Evolutionary conservation across 2,888 invertebrate species (phyloP).

Genomic region (Tanytarsus gracilentus): DNA sequence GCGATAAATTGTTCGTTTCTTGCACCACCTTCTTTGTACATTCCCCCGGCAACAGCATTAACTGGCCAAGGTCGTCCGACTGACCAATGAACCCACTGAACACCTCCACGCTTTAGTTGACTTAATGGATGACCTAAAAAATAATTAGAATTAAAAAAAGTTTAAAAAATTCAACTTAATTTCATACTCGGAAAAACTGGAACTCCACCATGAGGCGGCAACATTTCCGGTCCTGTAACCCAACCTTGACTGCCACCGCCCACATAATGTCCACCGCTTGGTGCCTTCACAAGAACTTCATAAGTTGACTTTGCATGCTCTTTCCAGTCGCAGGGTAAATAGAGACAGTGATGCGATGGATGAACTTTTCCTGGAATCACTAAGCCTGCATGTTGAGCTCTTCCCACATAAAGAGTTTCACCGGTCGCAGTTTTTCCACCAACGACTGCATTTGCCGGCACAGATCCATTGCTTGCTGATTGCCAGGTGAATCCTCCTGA

Average conservation of each 20-base stretch:
- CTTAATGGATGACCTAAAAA: too few relatives aligned
- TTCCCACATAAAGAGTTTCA: constrained; percentile 47
- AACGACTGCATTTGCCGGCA: constrained; percentile 45
- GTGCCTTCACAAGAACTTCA: not conserved
- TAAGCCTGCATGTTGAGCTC: constrained; percentile 45
- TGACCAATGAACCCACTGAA: not conserved
- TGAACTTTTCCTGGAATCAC: constrained; percentile 46
- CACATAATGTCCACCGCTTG: not conserved
- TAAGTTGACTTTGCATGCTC: constrained; percentile 1
- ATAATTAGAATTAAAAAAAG: too few relatives aligned
- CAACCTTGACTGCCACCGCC: too few relatives aligned
- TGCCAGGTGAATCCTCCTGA: constrained; percentile 47
- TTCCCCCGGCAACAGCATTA: not conserved
- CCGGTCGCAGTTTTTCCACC: constrained; percentile 46
- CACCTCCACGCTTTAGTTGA: too few relatives aligned
- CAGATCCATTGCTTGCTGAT: constrained; percentile 36
- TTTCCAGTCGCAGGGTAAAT: constrained; percentile 39
- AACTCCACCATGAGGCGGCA: not conserved
- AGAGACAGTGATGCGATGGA: constrained; percentile 40
- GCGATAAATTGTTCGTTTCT: not conserved
- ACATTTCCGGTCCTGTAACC: too few relatives aligned
- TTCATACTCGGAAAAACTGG: not conserved
- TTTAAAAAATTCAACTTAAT: too few relatives aligned
- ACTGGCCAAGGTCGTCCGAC: not conserved
- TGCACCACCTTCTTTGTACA: not conserved